Evolutionary conservation across 2,113 vertebrate species (phyloP), one percentile per base, ranked within the genome.

Genomic region (Nibea albiflora): DNA sequence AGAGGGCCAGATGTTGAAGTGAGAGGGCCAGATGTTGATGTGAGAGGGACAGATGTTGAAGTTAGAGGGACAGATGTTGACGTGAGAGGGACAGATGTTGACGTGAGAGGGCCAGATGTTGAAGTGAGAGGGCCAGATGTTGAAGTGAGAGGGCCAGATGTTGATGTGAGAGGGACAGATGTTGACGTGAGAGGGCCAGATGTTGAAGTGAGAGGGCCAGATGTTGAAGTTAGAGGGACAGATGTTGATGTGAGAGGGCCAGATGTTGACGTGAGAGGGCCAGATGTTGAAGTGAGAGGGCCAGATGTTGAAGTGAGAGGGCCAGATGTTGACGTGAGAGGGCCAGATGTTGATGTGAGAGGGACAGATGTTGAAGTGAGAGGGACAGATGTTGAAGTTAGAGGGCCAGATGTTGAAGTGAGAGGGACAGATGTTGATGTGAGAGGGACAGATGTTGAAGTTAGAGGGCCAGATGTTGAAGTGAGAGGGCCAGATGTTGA

Each of bases 401-500:
- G 3, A 2, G 17, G 10, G 31, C 4, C 31, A 61, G 58, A 35
- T 20, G 28, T 22, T 20, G 20, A 10, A 15, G 8, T 42, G 2
- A 26, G 24, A 26, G 24, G n/a, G 10, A 1, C n/a, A 58, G 26
- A 28, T 58, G 26, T 60, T 15, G 22, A 15, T 3, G 22, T 26
- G 2, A 2, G 0, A 19, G 16, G 7, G 16, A 0, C 16, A 28
- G 4, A 17, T 17, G 24, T 28, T 16, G 19, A 26, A 0, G 22
- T 24, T 24, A 26, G 24, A 26, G 24, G 24, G 24, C 24, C 24
- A 26, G 24, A 26, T 26, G 24, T 26, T 26, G 24, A 26, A 2
- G 24, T 26, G 24, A 15, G 4, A 28, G 24, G 17, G 6, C 15
- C 8, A 42, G 42, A 11, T 10, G 42, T 11, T 44, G 42, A 44